Percentiles rank a stretch among this genome's conserved stretches.
Evolutionary conservation across 2,888 invertebrate species (phyloP).

Genomic region (Troides oblongomaculatus): DNA sequence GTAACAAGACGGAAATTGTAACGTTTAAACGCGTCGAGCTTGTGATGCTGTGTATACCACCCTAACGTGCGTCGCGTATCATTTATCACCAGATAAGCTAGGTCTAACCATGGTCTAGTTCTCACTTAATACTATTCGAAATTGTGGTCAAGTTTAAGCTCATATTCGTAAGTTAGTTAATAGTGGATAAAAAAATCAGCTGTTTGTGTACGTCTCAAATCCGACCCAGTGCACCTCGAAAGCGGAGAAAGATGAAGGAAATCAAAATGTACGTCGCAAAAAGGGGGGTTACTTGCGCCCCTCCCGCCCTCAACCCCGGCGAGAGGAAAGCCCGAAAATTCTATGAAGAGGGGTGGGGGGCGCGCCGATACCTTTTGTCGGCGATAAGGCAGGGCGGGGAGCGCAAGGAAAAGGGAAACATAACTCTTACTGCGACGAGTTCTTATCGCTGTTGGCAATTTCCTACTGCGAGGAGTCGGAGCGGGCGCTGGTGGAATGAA

Average conservation of each 20-base stretch:
- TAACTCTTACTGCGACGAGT: constrained; percentile 71
- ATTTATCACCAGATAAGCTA: no score
- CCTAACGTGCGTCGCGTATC: no score
- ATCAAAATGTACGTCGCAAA: constrained; percentile 80
- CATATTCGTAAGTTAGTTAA: background rate
- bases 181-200: constrained; percentile 1
- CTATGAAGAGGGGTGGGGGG: constrained; percentile 68
- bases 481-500: constrained; percentile 22
- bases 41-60: no score
- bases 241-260: constrained; percentile 80
- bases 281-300: constrained; percentile 54
- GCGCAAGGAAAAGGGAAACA: constrained; percentile 54
- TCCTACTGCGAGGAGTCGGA: constrained; percentile 44
- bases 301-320: constrained; percentile 36
- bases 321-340: constrained; percentile 70
- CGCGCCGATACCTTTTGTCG: constrained; percentile 68
- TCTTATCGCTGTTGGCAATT: constrained; percentile 72
- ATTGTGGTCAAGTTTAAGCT: background rate
- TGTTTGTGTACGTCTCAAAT: constrained; percentile 38
- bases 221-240: constrained; percentile 57
- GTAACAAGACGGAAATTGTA: no score
- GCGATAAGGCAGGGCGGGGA: constrained; percentile 64
- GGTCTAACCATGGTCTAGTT: no score
- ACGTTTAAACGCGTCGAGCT: no score
- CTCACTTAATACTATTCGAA: background rate